Base-by-base conservation (phyloP, 2,797 vertebrate genomes). In the Cyprinella venusta region DNA sequence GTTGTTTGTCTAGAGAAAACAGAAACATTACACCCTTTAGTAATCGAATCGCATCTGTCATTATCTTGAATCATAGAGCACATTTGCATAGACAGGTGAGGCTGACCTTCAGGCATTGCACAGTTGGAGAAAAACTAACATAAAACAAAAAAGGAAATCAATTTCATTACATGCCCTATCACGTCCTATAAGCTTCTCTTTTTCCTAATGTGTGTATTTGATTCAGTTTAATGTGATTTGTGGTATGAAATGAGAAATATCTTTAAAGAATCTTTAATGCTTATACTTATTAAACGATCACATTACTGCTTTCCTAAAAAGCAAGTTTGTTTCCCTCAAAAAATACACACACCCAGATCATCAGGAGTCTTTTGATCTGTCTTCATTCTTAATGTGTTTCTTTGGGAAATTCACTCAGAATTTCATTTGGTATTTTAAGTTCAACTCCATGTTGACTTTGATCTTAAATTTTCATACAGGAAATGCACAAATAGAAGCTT, bases 41-140 rank as follows among this genome's bases (percentile, higher is more conserved):
- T 65, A 81, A 15, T 54, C 24, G 19, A 54, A 76, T 68, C 50
- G 40, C 38, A 45, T 67, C 71, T 76, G 63, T 81, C 72, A 82
- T 79, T 75, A 82, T 56, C 26, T 50, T 84, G 26, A 68, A 54
- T 80, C 56, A 76, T 9, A 24, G 40, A 71, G 30, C 8, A 38
- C 16, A 21, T 76, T 65, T 79, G 76, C 69, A 56, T 84, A 84
- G 56, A 80, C 79, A 78, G 83, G 80, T 83, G 83, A 76, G 67
- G 42, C 13, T 79, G 74, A 80, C 69, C 68, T 67, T 72, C 71
- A 84, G 65, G 81, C 69, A 45, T 38, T 40, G 38, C 81, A 68
- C 72, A 33, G 52, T 54, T 65, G 64, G 59, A 36, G 52, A 16
- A 75, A 74, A 63, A 65, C 21, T 74, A 81, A 52, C 70, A 81